Base-by-base conservation (phyloP, 1,140 invertebrate species). In the Papilio dardanus region DNA sequence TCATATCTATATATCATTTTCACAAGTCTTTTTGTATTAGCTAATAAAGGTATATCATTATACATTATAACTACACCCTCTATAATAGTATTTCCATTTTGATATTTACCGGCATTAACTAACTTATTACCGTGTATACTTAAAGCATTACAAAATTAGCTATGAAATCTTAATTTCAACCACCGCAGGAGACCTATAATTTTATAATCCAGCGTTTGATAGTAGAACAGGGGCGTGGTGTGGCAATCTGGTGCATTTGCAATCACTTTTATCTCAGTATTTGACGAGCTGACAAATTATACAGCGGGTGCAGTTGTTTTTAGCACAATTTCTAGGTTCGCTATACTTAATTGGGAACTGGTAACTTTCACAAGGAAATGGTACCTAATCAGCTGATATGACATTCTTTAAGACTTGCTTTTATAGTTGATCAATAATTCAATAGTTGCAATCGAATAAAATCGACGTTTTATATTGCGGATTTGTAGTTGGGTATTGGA, bases 221-320 rank as follows among this genome's bases (percentile, higher is more conserved):
- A 58, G 16, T 50, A 12, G 30, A 33, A 6, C 16, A 33, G n/a
- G 31, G 71, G 71, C 71, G 71, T 50, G 31, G 71, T 54, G 30
- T 8, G 42, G 46, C 19, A 73, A 71, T 50, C 37, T n/a, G 24
- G 21, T 71, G 28, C 69, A 16, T 42, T 40, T 1, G 71, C 71
- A 50, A 54, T 73, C 74, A 83, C 77, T 81, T 83, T 81, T 81
- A 83, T 81, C 79, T 80, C 40, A 74, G 74, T 71, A 68, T 71
- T 79, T 80, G 79, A 82, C 78, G 78, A 84, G 79, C 79, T 79
- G 78, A 82, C 81, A 85, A 86, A 86, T 86, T 86, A 84, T 78
- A 83, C 76, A 54, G 78, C 74, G 5, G n/a, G 46, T 10, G 31
- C 71, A 75, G 75, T 76, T 71, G 77, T 77, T 81, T 74, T 80